These are phyloP conservation scores for Diabrotica balteata DNA, from an alignment of 2,888 invertebrate genomes.

Conservation along the genomic window DNA sequence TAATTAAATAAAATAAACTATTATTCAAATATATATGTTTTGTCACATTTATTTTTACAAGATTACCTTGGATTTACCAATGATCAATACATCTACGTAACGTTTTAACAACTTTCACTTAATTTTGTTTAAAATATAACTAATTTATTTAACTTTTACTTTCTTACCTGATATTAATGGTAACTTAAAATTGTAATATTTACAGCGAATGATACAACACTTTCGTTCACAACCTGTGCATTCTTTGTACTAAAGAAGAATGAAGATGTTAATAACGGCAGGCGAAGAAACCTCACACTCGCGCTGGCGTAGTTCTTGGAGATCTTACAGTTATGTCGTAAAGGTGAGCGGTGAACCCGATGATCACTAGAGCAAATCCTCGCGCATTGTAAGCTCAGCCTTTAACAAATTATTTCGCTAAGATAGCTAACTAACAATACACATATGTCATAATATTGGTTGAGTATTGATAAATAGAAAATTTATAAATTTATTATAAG, in stretches of 20 bases:
- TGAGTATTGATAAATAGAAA: too few relatives aligned
- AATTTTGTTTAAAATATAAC: background rate
- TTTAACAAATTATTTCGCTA: too few relatives aligned
- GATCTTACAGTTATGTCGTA: conserved; percentile 10
- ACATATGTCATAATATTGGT: too few relatives aligned
- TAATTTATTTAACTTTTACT: conserved; percentile 4
- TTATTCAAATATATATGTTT: too few relatives aligned
- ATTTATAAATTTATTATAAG: too few relatives aligned
- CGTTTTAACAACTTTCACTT: conserved; percentile 14
- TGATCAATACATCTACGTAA: background rate
- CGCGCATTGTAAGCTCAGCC: background rate
- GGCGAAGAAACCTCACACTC: conserved; percentile 13
- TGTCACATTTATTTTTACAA: background rate
- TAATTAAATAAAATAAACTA: too few relatives aligned
- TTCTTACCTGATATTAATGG: conserved; percentile 21
- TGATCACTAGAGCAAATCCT: conserved; percentile 16
- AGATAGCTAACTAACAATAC: too few relatives aligned
- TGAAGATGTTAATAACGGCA: background rate
- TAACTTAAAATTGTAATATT: conserved; percentile 17
- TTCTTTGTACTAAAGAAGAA: conserved; percentile 14
- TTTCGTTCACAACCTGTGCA: conserved; percentile 14
- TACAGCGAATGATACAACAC: background rate
- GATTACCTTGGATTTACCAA: conserved; percentile 7
- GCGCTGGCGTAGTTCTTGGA: background rate
- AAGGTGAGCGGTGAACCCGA: conserved; percentile 18